Percentiles rank a stretch among this genome's conserved stretches.
phyloP scores from a whole-genome alignment of 2,113 vertebrate species.

The Varanus komodoensis region DNA sequence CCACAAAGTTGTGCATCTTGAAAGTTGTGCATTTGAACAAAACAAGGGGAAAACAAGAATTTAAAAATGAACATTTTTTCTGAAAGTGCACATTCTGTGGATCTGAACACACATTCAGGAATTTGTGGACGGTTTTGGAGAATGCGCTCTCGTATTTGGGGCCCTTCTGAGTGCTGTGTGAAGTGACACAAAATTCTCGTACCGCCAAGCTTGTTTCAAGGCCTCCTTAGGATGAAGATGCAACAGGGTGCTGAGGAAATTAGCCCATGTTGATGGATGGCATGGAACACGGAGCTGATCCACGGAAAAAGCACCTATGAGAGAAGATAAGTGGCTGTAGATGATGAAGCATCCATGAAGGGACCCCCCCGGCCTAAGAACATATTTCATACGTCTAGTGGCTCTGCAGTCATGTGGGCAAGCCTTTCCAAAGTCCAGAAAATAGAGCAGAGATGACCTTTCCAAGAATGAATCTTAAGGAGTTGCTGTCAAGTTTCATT shows the following conservation, averaged over 20 bases:
- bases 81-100: too few species aligned
- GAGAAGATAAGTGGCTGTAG: constrained; percentile 9
- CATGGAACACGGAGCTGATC: background rate
- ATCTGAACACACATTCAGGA: too few species aligned
- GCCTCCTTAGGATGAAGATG: background rate
- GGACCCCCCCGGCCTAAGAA: background rate
- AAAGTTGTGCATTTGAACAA: too few species aligned
- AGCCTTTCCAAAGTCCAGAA: background rate
- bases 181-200: too few species aligned
- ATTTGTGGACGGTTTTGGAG: too few species aligned
- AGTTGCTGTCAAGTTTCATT: constrained; percentile 12
- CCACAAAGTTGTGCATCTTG: too few species aligned
- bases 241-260: background rate
- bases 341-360: constrained; percentile 9
- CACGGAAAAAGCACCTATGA: background rate
- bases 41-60: too few species aligned
- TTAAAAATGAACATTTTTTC: too few species aligned
- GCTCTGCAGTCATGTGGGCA: background rate
- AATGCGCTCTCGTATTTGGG: too few species aligned
- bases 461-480: constrained; percentile 27
- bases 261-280: background rate
- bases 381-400: constrained; percentile 4
- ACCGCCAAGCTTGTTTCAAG: background rate
- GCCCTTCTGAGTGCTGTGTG: too few species aligned
- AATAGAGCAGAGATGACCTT: constrained; percentile 18